A percentile compares a stretch with the other conserved stretches of the same genome.
Conservation (phyloP, 1,140 invertebrate species). For the Anastatus disparis region DNA sequence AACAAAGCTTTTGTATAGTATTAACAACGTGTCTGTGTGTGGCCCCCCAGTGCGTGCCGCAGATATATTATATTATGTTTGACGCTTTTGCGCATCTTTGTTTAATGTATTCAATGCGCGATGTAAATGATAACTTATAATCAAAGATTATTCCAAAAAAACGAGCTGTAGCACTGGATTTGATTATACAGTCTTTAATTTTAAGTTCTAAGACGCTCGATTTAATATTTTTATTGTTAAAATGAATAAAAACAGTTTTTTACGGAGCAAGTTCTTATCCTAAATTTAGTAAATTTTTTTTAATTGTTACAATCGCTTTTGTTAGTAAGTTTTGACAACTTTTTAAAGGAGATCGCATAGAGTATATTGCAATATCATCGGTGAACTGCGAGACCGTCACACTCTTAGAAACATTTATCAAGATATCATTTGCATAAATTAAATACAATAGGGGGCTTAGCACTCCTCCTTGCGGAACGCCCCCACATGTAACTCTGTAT, state of each 20-base stretch:
- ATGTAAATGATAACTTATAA: background rate
- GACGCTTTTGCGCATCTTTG: background rate
- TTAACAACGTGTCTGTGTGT: background rate
- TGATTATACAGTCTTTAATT: too few species aligned
- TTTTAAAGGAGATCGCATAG: background rate
- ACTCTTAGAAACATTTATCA: background rate
- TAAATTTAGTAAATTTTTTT: background rate
- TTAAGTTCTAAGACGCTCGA: background rate
- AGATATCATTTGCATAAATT: background rate
- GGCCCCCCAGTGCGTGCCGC: background rate
- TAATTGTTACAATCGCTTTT: too few species aligned
- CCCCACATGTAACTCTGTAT: background rate
- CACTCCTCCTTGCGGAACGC: background rate
- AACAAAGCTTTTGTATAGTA: background rate
- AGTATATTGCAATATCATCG: background rate
- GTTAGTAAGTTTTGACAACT: background rate
- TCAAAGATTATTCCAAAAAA: too few species aligned
- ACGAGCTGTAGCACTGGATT: too few species aligned
- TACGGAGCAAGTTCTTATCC: background rate
- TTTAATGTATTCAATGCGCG: background rate
- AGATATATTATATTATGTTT: background rate
- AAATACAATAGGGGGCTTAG: background rate
- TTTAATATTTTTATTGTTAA: background rate
- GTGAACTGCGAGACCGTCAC: background rate
- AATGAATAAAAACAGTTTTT: background rate